Percentiles rank a stretch among this genome's conserved stretches.
Conservation (phyloP, 1,140 invertebrate genomes). For the Bicyclus anynana region DNA sequence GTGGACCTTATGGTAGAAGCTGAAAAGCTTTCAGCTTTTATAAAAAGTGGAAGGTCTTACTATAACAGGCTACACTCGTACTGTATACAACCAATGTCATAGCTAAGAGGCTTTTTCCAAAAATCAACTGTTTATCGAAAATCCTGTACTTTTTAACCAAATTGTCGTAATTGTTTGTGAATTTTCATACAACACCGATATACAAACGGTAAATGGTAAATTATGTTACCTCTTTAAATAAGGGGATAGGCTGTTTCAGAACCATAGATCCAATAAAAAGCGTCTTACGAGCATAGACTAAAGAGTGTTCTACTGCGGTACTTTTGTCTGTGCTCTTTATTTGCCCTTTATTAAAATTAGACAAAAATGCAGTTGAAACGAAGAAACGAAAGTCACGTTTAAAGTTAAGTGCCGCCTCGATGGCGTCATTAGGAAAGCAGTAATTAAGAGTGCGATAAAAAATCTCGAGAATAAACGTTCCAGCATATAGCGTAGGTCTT, state of each 20-base stretch:
- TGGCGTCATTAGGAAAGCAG: constrained; percentile 64
- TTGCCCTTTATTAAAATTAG: constrained; percentile 42
- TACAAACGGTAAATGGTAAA: too few species aligned
- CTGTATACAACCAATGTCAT: too few species aligned
- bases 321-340: constrained; percentile 37
- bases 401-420: constrained; percentile 60
- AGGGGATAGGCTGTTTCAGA: not conserved
- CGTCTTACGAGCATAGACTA: not conserved
- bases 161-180: too few species aligned
- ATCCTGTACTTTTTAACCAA: too few species aligned
- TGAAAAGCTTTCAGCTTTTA: too few species aligned
- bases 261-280: not conserved
- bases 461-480: constrained; percentile 28
- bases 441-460: constrained; percentile 69
- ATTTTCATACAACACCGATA: too few species aligned
- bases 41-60: too few species aligned
- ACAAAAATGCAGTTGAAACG: constrained; percentile 50
- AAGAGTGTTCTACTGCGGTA: constrained; percentile 47
- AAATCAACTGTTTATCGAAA: too few species aligned
- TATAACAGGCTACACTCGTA: too few species aligned
- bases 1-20: too few species aligned
- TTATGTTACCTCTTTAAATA: too few species aligned
- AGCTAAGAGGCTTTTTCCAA: too few species aligned
- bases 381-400: constrained; percentile 56
- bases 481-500: not conserved